phyloP scores from a whole-genome alignment of 2,888 invertebrate species.

The Dorcus parallelipipedus region DNA sequence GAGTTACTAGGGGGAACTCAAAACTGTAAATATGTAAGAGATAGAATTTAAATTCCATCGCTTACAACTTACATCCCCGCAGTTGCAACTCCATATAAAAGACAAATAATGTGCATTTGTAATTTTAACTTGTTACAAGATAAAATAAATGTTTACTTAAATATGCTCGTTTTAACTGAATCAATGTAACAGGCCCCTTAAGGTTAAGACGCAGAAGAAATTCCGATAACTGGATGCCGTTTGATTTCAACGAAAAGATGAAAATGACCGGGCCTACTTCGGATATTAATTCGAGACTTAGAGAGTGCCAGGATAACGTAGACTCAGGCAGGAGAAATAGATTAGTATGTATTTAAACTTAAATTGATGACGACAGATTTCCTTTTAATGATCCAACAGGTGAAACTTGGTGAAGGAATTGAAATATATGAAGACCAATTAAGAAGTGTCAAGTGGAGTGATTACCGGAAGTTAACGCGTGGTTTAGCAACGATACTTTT shows the following conservation, averaged over 20 bases:
- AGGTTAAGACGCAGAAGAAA: slow-evolving; percentile 33
- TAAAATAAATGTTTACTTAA: slow-evolving; percentile 1
- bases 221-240: slow-evolving; percentile 36
- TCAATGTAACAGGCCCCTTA: slow-evolving; percentile 4
- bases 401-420: slow-evolving; percentile 70
- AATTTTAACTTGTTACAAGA: background rate
- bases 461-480: slow-evolving; percentile 69
- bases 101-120: background rate
- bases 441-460: slow-evolving; percentile 70
- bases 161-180: background rate
- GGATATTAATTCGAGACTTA: slow-evolving; percentile 13
- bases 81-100: background rate
- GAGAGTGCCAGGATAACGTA: background rate
- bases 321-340: slow-evolving; percentile 33
- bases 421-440: slow-evolving; percentile 69
- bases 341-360: slow-evolving; percentile 30
- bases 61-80: too few species aligned
- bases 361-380: background rate
- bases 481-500: slow-evolving; percentile 72
- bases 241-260: slow-evolving; percentile 12
- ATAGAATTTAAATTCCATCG: too few species aligned
- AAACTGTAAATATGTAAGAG: too few species aligned
- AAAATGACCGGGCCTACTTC: background rate
- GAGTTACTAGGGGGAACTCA: too few species aligned
- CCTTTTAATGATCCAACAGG: slow-evolving; percentile 48